Evolutionary conservation across 2,797 vertebrate genomes (phyloP).

Genomic region (Microtus obscurus): DNA sequence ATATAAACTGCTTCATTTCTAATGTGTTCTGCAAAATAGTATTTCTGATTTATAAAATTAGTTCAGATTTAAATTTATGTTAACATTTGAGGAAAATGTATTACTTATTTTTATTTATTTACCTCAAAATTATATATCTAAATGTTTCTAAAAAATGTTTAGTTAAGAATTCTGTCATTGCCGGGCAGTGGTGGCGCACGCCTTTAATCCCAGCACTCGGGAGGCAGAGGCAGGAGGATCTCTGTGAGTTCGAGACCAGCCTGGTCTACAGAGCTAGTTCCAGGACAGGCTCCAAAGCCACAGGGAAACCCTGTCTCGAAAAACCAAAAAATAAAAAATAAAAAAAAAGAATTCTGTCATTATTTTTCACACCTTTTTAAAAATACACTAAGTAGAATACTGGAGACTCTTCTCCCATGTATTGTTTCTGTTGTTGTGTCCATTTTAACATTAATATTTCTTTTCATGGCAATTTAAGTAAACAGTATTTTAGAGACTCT

Average conservation of each 20-base stretch:
- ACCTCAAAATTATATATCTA: slow-evolving; percentile 24
- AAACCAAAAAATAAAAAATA: no score
- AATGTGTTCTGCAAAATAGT: background rate
- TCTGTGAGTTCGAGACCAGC: no score
- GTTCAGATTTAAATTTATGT: slow-evolving; percentile 45
- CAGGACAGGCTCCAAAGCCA: no score
- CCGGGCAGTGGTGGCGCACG: no score
- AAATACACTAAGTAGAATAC: background rate
- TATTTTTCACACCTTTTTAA: slow-evolving; percentile 44
- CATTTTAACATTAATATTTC: slow-evolving; percentile 52
- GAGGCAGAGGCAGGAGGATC: no score
- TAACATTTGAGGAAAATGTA: background rate
- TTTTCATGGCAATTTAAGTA: background rate
- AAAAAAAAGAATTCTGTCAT: slow-evolving; percentile 59
- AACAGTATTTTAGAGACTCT: background rate
- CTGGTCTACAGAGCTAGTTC: no score
- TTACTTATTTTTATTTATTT: slow-evolving; percentile 58
- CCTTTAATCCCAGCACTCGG: no score
- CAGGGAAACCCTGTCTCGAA: no score
- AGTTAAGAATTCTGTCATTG: slow-evolving; percentile 60
- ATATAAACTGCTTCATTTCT: slow-evolving; percentile 1
- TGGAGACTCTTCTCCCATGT: background rate
- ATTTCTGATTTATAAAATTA: slow-evolving; percentile 50
- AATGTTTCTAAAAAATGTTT: slow-evolving; percentile 47
- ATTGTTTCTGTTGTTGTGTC: slow-evolving; percentile 21